Evolutionary conservation across 2,113 vertebrate species (phyloP).

Genomic region (Struthidea cinerea): DNA sequence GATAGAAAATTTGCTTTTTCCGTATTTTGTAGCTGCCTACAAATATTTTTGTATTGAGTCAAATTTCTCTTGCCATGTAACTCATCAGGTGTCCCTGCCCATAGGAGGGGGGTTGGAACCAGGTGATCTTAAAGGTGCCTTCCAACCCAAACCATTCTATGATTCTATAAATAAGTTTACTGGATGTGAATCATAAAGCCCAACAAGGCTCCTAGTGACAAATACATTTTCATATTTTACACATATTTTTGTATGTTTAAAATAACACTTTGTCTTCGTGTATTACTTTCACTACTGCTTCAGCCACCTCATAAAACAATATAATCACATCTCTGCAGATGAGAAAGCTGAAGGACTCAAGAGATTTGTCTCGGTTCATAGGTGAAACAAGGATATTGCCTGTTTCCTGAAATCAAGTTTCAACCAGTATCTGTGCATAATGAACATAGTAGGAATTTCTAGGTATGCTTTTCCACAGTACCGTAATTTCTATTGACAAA

Average conservation of each 20-base stretch:
- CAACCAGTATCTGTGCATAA: not conserved
- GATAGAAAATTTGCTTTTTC: not conserved
- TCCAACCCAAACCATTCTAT: not conserved
- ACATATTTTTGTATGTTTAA: not conserved
- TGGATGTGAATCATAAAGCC: not conserved
- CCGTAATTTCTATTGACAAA: not conserved
- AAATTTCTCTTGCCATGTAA: not conserved
- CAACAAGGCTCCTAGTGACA: not conserved
- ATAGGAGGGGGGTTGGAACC: not conserved
- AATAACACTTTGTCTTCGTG: not conserved
- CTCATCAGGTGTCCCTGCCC: not conserved
- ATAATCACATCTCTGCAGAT: not conserved
- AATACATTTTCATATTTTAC: not conserved
- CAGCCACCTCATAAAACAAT: not conserved
- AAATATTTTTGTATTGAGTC: not conserved
- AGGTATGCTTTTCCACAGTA: not conserved
- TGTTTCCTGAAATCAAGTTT: not conserved
- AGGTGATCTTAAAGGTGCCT: not conserved
- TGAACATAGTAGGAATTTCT: not conserved
- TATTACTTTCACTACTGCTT: not conserved
- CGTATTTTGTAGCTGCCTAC: not conserved
- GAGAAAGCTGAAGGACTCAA: not conserved
- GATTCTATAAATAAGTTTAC: not conserved
- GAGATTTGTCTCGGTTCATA: not conserved
- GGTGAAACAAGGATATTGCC: not conserved